Evolutionary conservation across 35 echinoderm and acorn worm species (phyloP).

Genomic region (Patiria miniata): DNA sequence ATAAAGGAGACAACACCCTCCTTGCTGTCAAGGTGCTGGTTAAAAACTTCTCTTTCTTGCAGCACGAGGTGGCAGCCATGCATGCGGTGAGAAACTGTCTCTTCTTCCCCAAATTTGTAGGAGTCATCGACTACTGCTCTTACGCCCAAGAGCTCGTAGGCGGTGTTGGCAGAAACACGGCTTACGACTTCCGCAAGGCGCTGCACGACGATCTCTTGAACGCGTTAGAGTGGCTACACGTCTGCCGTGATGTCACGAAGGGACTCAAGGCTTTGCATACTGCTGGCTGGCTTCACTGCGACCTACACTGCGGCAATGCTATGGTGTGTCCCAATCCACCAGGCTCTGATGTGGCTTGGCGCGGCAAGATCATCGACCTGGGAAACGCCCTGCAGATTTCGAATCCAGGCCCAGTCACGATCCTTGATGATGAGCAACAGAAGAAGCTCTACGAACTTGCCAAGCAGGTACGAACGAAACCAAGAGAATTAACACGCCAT

Average conservation of each 20-base stretch:
- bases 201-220: not conserved
- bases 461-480: not conserved
- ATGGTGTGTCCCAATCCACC: constrained; percentile 13
- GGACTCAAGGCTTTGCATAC: not conserved
- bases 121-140: not conserved
- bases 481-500: too few relatives aligned
- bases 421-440: not conserved
- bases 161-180: not conserved
- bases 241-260: not conserved
- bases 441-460: not conserved
- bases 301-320: not conserved
- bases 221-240: not conserved
- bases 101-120: not conserved
- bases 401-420: not conserved
- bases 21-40: not conserved
- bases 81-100: not conserved
- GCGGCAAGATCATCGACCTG: not conserved
- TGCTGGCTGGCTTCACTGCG: not conserved
- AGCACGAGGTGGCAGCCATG: not conserved
- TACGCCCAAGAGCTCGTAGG: not conserved
- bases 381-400: not conserved
- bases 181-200: not conserved
- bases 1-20: not conserved
- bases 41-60: not conserved
- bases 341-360: not conserved